Conservation (phyloP, 2,113 vertebrate species). For the Lepidothrix coronata region DNA sequence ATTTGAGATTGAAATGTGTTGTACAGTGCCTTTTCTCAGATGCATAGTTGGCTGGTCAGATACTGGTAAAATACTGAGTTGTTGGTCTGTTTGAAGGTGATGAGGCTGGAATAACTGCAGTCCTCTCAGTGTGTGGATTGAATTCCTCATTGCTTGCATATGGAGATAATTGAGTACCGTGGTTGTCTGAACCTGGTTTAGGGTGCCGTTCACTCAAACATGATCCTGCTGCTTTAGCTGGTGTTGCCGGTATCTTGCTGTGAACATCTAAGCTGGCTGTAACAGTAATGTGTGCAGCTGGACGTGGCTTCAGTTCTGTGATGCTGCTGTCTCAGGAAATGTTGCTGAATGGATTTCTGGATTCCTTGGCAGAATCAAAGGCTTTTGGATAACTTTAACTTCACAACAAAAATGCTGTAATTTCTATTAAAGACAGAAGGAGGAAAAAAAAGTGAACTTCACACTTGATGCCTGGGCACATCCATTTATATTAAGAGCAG, state of each 20-base stretch:
- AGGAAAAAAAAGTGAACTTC: background rate
- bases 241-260: background rate
- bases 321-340: background rate
- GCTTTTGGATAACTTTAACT: background rate
- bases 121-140: background rate
- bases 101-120: background rate
- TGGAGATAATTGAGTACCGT: background rate
- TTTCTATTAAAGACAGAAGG: background rate
- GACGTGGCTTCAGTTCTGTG: background rate
- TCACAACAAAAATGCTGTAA: background rate
- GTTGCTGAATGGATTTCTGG: background rate
- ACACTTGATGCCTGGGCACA: background rate
- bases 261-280: background rate
- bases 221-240: background rate
- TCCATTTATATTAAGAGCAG: background rate
- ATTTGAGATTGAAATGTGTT: background rate
- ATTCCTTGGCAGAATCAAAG: background rate
- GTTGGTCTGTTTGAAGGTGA: background rate
- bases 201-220: background rate
- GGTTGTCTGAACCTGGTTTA: background rate
- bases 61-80: background rate
- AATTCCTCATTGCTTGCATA: background rate
- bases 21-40: background rate
- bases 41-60: background rate
- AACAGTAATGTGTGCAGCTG: background rate